Evolutionary conservation across 2,113 vertebrate species (phyloP).

Genomic region (Laticauda colubrina): DNA sequence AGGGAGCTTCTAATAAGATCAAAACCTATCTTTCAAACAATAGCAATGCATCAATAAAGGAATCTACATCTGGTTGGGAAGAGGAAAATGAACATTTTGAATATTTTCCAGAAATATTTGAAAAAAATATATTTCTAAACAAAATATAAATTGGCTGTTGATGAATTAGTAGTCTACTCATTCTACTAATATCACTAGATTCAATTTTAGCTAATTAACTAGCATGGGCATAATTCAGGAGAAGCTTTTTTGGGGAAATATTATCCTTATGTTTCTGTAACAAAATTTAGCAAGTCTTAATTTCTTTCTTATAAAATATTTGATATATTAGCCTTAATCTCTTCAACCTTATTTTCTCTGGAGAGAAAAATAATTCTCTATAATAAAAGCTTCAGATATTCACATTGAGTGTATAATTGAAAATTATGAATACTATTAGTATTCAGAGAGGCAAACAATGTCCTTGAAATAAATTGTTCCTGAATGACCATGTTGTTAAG

Average conservation of each 20-base stretch:
- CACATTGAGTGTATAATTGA: background rate
- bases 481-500: constrained; percentile 59
- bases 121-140: accelerated
- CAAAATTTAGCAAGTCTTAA: background rate
- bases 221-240: background rate
- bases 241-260: background rate
- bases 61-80: background rate
- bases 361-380: constrained; percentile 14
- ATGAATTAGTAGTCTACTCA: background rate
- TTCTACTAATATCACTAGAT: background rate
- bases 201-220: background rate
- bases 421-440: constrained; percentile 53
- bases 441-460: constrained; percentile 57
- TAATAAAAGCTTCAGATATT: constrained; percentile 10
- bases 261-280: background rate
- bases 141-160: background rate
- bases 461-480: constrained; percentile 58
- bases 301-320: background rate
- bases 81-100: background rate
- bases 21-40: background rate
- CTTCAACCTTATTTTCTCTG: background rate
- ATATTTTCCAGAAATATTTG: background rate
- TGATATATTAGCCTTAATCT: constrained; percentile 15
- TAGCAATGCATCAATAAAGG: background rate
- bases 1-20: background rate